Conservation (phyloP, 1,140 invertebrate species). For the Chrysomallon squamiferum region DNA sequence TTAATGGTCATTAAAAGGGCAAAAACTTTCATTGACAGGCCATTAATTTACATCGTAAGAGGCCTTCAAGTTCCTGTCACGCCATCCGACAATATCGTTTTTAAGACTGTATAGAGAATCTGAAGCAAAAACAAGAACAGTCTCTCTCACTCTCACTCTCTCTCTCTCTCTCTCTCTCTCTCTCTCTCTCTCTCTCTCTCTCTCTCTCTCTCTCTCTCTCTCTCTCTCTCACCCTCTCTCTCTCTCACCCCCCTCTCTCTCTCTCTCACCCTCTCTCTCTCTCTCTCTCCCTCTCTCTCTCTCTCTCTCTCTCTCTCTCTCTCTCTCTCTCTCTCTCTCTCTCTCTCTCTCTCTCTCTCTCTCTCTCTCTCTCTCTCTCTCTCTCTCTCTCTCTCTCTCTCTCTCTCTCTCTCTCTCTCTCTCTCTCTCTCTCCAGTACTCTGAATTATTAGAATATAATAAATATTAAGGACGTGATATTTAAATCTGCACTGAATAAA, state of each 20-base stretch:
- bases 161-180: conserved; percentile 1
- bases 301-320: background rate
- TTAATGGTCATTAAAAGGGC: too few species aligned
- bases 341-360: background rate
- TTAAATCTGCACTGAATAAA: too few species aligned
- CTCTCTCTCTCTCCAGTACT: background rate
- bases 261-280: too few species aligned
- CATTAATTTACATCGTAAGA: too few species aligned
- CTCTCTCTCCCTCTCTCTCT: too few species aligned
- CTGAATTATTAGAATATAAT: background rate
- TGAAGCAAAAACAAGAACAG: too few species aligned
- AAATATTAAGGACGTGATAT: too few species aligned
- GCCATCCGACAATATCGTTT: too few species aligned
- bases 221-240: background rate
- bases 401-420: background rate
- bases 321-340: background rate
- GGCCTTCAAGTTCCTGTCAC: too few species aligned
- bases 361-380: background rate
- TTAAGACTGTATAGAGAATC: too few species aligned
- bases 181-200: background rate
- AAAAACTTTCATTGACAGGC: too few species aligned
- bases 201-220: background rate
- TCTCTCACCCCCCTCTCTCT: background rate
- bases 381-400: background rate
- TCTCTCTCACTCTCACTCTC: conserved; percentile 5